Percentiles rank a stretch among this genome's conserved stretches.
Evolutionary conservation across 2,888 invertebrate species (phyloP).

Genomic region (Sisyra terminalis): DNA sequence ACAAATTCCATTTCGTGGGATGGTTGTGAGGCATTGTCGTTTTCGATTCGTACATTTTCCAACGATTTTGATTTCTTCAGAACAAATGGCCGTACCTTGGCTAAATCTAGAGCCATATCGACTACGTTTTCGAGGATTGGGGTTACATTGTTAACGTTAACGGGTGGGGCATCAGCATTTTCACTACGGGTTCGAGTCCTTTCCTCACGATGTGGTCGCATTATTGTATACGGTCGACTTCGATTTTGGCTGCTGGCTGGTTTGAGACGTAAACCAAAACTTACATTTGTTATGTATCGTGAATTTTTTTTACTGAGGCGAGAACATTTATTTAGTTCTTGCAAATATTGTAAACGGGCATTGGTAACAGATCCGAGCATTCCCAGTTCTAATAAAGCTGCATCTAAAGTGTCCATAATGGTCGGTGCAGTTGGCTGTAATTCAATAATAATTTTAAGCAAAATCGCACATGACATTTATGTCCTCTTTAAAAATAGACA

Average conservation of each 20-base stretch:
- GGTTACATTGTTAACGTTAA: conserved; percentile 14
- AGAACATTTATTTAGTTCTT: conserved; percentile 29
- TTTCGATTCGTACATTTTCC: conserved; percentile 35
- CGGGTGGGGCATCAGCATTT: conserved; percentile 31
- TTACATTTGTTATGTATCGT: conserved; percentile 43
- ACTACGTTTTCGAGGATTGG: conserved; percentile 19
- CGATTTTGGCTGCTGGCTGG: conserved; percentile 32
- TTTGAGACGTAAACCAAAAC: conserved; percentile 41
- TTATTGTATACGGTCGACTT: conserved; percentile 39
- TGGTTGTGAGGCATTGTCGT: conserved; percentile 21
- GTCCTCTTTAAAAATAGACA: background rate
- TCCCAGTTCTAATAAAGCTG: conserved; percentile 39
- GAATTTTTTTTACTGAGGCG: conserved; percentile 29
- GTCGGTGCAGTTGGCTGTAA: background rate
- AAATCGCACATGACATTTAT: background rate
- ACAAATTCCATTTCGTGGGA: conserved; percentile 42
- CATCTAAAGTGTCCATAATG: conserved; percentile 33
- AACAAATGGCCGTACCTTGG: conserved; percentile 15
- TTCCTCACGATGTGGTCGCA: conserved; percentile 33
- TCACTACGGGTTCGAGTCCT: conserved; percentile 44
- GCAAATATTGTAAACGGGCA: conserved; percentile 37
- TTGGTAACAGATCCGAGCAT: conserved; percentile 42
- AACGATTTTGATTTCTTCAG: conserved; percentile 43
- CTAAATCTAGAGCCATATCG: conserved; percentile 18
- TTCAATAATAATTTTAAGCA: background rate